phyloP scores from a whole-genome alignment of 2,797 vertebrate genomes.

The Bryconaethiops microstoma region DNA sequence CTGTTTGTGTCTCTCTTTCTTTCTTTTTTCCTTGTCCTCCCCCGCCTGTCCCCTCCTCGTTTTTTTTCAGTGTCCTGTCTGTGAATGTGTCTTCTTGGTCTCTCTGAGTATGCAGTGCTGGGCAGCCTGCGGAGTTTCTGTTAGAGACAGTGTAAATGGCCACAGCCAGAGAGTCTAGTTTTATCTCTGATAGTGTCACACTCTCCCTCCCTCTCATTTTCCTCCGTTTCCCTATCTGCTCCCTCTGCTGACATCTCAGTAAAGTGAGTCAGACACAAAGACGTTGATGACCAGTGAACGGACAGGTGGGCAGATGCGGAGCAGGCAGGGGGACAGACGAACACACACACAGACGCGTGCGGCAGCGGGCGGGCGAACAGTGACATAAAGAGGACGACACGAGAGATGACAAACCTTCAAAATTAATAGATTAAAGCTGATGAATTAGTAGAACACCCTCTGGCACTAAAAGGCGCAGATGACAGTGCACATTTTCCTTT shows the following conservation, averaged over 20 bases:
- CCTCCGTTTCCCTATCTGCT: slow-evolving; percentile 23
- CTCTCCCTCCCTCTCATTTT: slow-evolving; percentile 13
- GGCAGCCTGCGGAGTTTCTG: background rate
- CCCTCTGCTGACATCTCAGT: slow-evolving; percentile 18
- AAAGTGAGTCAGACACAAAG: slow-evolving; percentile 1
- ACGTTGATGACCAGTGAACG: background rate
- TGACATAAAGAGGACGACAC: background rate
- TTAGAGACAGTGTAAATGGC: slow-evolving; percentile 23
- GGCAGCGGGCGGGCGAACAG: background rate
- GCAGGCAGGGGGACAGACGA: slow-evolving; percentile 12
- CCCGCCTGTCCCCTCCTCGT: no score
- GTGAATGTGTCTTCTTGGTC: background rate
- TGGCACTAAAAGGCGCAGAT: background rate
- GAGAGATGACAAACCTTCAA: background rate
- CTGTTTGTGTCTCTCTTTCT: background rate
- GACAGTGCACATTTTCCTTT: background rate
- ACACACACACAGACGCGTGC: background rate
- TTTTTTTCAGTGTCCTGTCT: background rate
- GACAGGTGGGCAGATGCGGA: slow-evolving; percentile 4
- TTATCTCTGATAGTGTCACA: slow-evolving; percentile 42
- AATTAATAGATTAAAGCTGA: background rate
- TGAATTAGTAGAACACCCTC: background rate
- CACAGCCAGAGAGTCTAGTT: background rate
- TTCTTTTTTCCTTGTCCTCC: background rate
- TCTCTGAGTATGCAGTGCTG: slow-evolving; percentile 4